Evolutionary conservation across 1,140 invertebrate genomes (phyloP).

Genomic region (Drosophila sechellia): DNA sequence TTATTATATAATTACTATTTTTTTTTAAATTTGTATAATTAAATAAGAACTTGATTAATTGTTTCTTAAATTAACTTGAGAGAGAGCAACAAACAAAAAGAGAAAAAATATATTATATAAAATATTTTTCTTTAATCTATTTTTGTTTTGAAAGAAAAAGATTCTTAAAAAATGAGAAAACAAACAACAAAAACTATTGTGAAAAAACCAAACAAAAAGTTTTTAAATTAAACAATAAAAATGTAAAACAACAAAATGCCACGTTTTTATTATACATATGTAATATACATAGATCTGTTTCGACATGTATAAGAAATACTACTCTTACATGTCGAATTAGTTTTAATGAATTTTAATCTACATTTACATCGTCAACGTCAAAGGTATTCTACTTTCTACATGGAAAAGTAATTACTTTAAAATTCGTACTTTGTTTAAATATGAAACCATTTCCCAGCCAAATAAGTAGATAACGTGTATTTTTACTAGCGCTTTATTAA

Average conservation of each 20-base stretch:
- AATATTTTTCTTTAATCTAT: conserved; percentile 75
- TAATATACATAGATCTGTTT: too few species aligned
- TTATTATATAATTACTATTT: conserved; percentile 82
- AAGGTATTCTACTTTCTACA: too few species aligned
- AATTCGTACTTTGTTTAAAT: too few species aligned
- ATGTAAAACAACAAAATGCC: conserved; percentile 62
- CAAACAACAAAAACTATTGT: conserved; percentile 67
- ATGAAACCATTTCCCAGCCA: not conserved
- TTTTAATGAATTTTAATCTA: too few species aligned
- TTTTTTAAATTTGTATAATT: conserved; percentile 81
- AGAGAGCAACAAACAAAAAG: conserved; percentile 63
- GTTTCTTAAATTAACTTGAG: conserved; percentile 78
- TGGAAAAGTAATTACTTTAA: too few species aligned
- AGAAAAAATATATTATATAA: conserved; percentile 72
- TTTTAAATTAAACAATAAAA: conserved; percentile 82
- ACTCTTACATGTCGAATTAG: too few species aligned
- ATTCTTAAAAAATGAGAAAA: conserved; percentile 39
- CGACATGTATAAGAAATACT: too few species aligned
- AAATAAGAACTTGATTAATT: conserved; percentile 80
- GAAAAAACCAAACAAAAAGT: conserved; percentile 80
- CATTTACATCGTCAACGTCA: too few species aligned
- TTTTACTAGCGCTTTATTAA: conserved; percentile 75
- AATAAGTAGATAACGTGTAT: not conserved
- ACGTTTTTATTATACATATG: not conserved
- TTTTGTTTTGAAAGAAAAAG: conserved; percentile 71